A percentile compares a stretch with the other conserved stretches of the same genome.
These are phyloP conservation scores for Nothocercus julius DNA, from an alignment of 2,113 vertebrate species.

Conservation along the genomic window DNA sequence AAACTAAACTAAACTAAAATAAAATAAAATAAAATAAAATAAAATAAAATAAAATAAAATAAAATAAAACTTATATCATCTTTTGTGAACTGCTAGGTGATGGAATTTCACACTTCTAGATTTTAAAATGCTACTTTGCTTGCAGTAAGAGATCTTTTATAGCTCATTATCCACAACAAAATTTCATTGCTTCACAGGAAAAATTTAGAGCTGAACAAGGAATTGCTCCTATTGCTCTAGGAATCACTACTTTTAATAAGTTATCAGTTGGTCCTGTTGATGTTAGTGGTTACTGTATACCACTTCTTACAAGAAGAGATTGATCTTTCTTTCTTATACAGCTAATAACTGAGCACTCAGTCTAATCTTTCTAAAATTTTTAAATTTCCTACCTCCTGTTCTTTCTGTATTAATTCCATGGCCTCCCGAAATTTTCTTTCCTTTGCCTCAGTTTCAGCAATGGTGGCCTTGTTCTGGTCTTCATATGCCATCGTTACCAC, in stretches of 20 bases:
- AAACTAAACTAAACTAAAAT: rapidly evolving
- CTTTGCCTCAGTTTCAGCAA: conserved; percentile 91
- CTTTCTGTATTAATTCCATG: conserved; percentile 85
- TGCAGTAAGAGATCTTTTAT: not conserved
- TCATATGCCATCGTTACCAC: conserved; percentile 98
- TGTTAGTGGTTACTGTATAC: not conserved
- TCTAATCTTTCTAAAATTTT: not conserved
- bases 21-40: too few relatives aligned
- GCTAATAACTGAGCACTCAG: not conserved
- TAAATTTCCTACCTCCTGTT: conserved; percentile 83
- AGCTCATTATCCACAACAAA: not conserved
- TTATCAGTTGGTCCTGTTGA: not conserved
- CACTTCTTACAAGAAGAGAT: not conserved
- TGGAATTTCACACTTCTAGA: not conserved
- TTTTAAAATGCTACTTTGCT: not conserved
- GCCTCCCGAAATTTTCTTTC: conserved; percentile 87
- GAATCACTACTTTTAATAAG: not conserved
- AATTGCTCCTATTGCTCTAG: not conserved
- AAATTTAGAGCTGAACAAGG: not conserved
- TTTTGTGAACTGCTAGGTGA: not conserved
- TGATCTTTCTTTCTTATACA: not conserved
- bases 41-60: not conserved
- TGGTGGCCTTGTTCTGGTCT: conserved; percentile 95
- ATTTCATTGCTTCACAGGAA: not conserved
- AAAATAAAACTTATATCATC: rapidly evolving